A percentile compares a stretch with the other conserved stretches of the same genome.
Evolutionary conservation across 1,140 invertebrate species (phyloP).

Genomic region (Drosophila auraria): DNA sequence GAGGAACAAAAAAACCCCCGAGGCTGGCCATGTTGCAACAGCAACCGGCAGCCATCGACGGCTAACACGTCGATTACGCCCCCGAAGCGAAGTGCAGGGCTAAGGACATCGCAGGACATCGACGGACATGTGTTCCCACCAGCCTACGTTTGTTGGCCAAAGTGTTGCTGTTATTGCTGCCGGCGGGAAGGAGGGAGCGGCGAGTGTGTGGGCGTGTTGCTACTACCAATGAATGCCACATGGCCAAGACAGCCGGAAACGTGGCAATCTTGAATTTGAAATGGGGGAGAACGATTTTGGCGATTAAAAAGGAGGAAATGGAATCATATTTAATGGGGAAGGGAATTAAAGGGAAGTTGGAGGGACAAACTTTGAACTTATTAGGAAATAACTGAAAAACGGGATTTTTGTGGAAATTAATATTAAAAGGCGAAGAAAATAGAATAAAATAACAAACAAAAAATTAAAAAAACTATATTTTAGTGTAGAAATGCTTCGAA

Average conservation of each 20-base stretch:
- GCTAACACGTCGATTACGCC: constrained; percentile 20
- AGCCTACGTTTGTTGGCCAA: constrained; percentile 24
- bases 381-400: too few species aligned
- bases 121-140: constrained; percentile 31
- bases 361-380: too few species aligned
- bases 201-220: neutral
- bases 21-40: constrained; percentile 9
- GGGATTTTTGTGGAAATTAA: too few species aligned
- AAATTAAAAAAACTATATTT: too few species aligned
- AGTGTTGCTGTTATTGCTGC: constrained; percentile 35
- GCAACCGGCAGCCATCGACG: constrained; percentile 10
- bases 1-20: neutral
- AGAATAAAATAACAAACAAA: too few species aligned
- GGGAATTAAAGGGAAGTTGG: too few species aligned
- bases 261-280: constrained; percentile 25
- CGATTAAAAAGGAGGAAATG: neutral
- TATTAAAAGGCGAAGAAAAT: too few species aligned
- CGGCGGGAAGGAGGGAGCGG: neutral
- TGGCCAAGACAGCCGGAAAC: constrained; percentile 29
- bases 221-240: constrained; percentile 11
- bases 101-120: constrained; percentile 18
- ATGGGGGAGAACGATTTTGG: neutral
- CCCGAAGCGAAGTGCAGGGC: neutral
- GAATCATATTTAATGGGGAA: constrained; percentile 11
- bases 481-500: too few species aligned